Evolutionary conservation across 1,140 invertebrate species (phyloP).

Genomic region (Drosophila eugracilis): DNA sequence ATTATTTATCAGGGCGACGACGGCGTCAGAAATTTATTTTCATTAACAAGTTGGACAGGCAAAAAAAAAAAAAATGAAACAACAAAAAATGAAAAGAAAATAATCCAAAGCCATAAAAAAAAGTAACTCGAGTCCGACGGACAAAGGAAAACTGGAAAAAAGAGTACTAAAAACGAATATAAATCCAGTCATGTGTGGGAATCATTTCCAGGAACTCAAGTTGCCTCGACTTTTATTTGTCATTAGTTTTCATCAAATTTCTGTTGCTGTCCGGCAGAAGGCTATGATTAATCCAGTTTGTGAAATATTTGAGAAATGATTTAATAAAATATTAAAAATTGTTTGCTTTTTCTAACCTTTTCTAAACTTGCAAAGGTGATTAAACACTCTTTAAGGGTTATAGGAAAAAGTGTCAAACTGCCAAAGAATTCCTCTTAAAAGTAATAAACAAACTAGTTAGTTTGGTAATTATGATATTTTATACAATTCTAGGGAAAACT

Average conservation of each 20-base stretch:
- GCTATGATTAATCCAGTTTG: slow-evolving; percentile 7
- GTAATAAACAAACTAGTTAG: neutral
- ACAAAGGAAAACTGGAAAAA: neutral
- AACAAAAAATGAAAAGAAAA: neutral
- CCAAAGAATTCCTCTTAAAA: neutral
- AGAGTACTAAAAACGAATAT: slow-evolving; percentile 28
- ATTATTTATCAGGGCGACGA: slow-evolving; percentile 68
- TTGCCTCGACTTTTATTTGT: slow-evolving; percentile 21
- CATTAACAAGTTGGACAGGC: slow-evolving; percentile 68
- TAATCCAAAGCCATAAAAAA: slow-evolving; percentile 4
- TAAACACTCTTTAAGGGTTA: no score
- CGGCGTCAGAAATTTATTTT: slow-evolving; percentile 73
- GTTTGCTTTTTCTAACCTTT: no score
- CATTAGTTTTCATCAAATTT: slow-evolving; percentile 27
- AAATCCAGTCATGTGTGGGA: slow-evolving; percentile 31
- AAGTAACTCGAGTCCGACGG: slow-evolving; percentile 13
- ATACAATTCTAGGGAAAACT: no score
- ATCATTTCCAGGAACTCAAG: slow-evolving; percentile 22
- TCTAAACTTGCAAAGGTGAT: no score
- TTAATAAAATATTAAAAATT: no score
- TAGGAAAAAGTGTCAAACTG: no score
- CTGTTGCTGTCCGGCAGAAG: slow-evolving; percentile 1
- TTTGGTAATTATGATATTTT: no score
- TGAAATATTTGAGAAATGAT: neutral
- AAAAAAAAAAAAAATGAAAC: slow-evolving; percentile 25